phyloP scores from a whole-genome alignment of 2,797 vertebrate species.

The Enteromius thamalakanensis region DNA sequence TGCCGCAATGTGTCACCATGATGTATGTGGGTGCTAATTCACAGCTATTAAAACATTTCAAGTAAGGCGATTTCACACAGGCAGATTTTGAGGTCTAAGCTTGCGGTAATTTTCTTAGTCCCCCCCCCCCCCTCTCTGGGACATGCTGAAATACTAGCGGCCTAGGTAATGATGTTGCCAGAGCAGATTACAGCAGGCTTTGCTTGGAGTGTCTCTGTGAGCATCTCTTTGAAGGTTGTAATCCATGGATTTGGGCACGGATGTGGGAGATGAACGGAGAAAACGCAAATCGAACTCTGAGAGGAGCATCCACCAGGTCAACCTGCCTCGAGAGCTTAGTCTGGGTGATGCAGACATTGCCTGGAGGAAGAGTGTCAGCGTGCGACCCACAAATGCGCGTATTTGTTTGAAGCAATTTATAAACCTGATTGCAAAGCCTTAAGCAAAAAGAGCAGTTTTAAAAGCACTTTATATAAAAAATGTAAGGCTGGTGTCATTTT shows the following conservation, averaged over 20 bases:
- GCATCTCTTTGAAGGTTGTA: constrained; percentile 71
- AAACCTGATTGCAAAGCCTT: constrained; percentile 6
- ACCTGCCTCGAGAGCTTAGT: constrained; percentile 45
- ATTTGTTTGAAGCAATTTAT: constrained; percentile 37
- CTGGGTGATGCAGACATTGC: constrained; percentile 20
- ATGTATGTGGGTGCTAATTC: not conserved
- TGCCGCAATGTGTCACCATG: not conserved
- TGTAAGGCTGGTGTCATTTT: not conserved
- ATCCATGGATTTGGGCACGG: constrained; percentile 74
- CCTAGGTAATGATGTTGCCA: constrained; percentile 65
- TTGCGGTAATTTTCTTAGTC: constrained; percentile 41
- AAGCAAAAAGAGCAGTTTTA: constrained; percentile 19
- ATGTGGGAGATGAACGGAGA: constrained; percentile 52
- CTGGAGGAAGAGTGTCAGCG: constrained; percentile 20
- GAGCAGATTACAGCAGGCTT: constrained; percentile 74
- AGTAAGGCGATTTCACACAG: constrained; percentile 19
- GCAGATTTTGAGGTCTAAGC: constrained; percentile 23
- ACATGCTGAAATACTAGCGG: constrained; percentile 34
- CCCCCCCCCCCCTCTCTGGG: constrained; percentile 2
- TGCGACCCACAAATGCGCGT: not conserved
- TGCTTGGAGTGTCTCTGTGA: constrained; percentile 67
- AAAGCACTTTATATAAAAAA: not conserved
- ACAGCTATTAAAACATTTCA: constrained; percentile 14
- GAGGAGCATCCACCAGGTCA: constrained; percentile 36
- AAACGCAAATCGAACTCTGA: constrained; percentile 53